Base-by-base conservation (phyloP, 2,888 invertebrate genomes). In the Pyrochroa serraticornis region DNA sequence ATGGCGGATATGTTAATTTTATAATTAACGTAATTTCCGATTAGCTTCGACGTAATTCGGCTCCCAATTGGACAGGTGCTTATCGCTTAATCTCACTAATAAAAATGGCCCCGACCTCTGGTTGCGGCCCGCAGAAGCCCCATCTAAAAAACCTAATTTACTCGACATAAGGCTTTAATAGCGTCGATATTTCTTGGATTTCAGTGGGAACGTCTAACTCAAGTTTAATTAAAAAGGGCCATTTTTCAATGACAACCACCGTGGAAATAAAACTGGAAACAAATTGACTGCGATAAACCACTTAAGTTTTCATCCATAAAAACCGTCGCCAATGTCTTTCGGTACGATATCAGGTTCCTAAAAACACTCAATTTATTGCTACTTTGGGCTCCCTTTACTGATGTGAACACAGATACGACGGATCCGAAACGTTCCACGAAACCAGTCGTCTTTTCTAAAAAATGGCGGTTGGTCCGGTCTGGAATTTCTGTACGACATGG, bases 341-440 rank as follows among this genome's bases (percentile, higher is more conserved):
- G 63, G 62, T 54, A 61, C 43, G 60, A 53, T 68, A 68, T 70
- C 69, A 42, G 65, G 70, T 68, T 65, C 63, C 64, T 69, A 70
- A 66, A 70, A 71, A 71, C 71, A 68, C 65, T 70, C 70, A 71
- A 72, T 71, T 72, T 72, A 72, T 72, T 60, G 71, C 72, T 72
- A 72, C 72, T 72, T 69, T 50, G 64, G 68, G 70, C 69, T 71
- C 62, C 71, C 67, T 71, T 61, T 57, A 63, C 45, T 50, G 63
- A 63, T 58, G 60, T 51, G 49, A 60, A 52, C 52, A 58, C 58
- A 52, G 58, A 60, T 60, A 56, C 44, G 52, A 58, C 48, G 54
- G 52, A 60, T 59, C 57, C 55, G 55, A 60, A 57, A 62, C 65
- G 67, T 69, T 69, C 70, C 62, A 57, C 64, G 70, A 69, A 70